Evolutionary conservation across 2,113 vertebrate genomes (phyloP).

Genomic region (Halichoeres trimaculatus): DNA sequence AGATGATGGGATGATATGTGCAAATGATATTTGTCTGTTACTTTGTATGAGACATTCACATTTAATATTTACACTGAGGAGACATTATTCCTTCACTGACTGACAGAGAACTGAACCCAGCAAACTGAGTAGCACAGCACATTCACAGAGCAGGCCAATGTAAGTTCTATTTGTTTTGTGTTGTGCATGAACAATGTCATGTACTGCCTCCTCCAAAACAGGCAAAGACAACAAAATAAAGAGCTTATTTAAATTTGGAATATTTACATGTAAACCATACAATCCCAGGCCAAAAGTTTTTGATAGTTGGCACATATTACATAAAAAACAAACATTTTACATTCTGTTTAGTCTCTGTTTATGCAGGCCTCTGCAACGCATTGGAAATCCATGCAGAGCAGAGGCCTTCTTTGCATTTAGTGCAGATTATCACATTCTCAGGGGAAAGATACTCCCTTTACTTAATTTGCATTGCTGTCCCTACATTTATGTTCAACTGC

Average conservation of each 20-base stretch:
- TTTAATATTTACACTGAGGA: constrained; percentile 54
- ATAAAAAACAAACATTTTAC: constrained; percentile 53
- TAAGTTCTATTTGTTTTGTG: constrained; percentile 39
- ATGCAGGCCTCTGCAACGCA: constrained; percentile 21
- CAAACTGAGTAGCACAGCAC: constrained; percentile 21
- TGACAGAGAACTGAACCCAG: constrained; percentile 17
- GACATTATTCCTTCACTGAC: constrained; percentile 13
- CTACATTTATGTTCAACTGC: neutral
- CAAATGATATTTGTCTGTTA: constrained; percentile 39
- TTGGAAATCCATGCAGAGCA: constrained; percentile 13
- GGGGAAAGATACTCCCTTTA: neutral
- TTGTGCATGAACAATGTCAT: constrained; percentile 37
- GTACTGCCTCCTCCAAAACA: constrained; percentile 42
- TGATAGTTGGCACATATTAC: constrained; percentile 86
- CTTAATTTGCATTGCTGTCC: neutral
- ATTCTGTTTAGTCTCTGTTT: constrained; percentile 57
- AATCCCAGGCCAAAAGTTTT: constrained; percentile 57
- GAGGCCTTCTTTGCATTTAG: constrained; percentile 8
- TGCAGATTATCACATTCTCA: constrained; percentile 43
- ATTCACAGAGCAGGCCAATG: constrained; percentile 50
- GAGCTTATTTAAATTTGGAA: constrained; percentile 32
- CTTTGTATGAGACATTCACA: constrained; percentile 7
- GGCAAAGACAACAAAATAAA: constrained; percentile 37
- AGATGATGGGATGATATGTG: constrained; percentile 51
- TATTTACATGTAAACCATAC: constrained; percentile 76